These are phyloP conservation scores for Echinarachnius parma DNA, from an alignment of 53 echinoderm and acorn worm species.

Conservation along the genomic window DNA sequence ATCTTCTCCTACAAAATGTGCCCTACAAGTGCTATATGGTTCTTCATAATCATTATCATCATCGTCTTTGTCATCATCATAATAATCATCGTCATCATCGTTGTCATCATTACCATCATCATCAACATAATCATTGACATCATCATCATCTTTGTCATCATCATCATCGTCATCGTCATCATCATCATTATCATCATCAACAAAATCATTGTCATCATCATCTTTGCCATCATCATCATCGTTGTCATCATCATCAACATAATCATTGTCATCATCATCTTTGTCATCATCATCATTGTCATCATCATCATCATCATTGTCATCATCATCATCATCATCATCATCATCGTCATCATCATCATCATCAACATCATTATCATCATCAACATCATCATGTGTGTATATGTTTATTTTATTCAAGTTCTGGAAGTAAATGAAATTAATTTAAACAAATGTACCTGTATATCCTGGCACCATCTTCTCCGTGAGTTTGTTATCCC, in stretches of 20 bases:
- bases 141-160: too few species aligned
- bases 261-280: background rate
- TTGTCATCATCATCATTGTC: background rate
- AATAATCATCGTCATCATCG: too few species aligned
- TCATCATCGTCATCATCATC: constrained; percentile 10
- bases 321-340: constrained; percentile 12
- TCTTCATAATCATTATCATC: background rate
- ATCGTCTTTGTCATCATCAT: too few species aligned
- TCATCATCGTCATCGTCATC: too few species aligned
- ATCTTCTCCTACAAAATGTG: too few species aligned
- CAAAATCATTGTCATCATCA: too few species aligned
- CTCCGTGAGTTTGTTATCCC: constrained; percentile 96
- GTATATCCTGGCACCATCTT: constrained; percentile 98
- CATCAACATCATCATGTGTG: constrained; percentile 14
- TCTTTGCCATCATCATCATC: background rate
- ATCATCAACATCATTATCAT: constrained; percentile 5
- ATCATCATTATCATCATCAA: too few species aligned
- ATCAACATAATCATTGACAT: too few species aligned
- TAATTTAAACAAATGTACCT: constrained; percentile 69
- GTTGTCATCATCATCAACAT: background rate
- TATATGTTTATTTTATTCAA: too few species aligned
- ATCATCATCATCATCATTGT: background rate
- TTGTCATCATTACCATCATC: too few species aligned
- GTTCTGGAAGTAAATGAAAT: too few species aligned
- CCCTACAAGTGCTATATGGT: too few species aligned